Base-by-base conservation (phyloP, 2,113 vertebrate species). In the Corythoichthys haematopterus region DNA sequence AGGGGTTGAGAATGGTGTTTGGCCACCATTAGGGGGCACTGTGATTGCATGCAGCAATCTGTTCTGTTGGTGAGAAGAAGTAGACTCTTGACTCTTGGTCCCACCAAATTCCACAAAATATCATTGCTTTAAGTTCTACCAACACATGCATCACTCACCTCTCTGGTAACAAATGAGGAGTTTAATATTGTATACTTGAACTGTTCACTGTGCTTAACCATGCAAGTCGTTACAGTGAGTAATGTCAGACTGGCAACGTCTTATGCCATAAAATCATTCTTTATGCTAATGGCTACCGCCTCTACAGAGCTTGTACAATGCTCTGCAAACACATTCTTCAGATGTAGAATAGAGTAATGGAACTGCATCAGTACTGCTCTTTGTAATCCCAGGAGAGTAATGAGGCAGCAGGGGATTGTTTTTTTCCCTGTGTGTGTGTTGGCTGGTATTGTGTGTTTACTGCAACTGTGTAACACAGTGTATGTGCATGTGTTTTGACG, bases 21-120 rank as follows among this genome's bases (percentile, higher is more conserved):
- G 12, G 7, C 45, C 65, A 58, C 56, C 82, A 76, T 56, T 64
- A 82, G 86, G 83, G 83, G 84, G 82, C 83, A 83, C 74, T 88
- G 83, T 84, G 71, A 69, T 68, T 67, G 51, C 84, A 77, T 67
- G 52, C 6, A 45, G 16, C 4, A 16, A 46, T 40, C 12, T 75
- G 58, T 11, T 14, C 3, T 37, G 20, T 2, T n/a, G 2, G 7
- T 20, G 3, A 10, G 20, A 67, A 67, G 50, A 43, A 63, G 28
- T 36, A 16, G 14, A 28, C 6, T 43, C 1, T 47, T 51, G 58
- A 76, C 58, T 64, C 66, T 66, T 48, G 52, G 48, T 71, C 47
- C 57, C 52, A 62, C 3, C 11, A 58, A n/a, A 56, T 33, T 77
- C 71, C 40, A 43, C 40, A 43, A 43, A 43, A 43, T 43, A 43